These are phyloP conservation scores for Jaculus jaculus DNA, from an alignment of 2,113 vertebrate species.

Conservation along the genomic window DNA sequence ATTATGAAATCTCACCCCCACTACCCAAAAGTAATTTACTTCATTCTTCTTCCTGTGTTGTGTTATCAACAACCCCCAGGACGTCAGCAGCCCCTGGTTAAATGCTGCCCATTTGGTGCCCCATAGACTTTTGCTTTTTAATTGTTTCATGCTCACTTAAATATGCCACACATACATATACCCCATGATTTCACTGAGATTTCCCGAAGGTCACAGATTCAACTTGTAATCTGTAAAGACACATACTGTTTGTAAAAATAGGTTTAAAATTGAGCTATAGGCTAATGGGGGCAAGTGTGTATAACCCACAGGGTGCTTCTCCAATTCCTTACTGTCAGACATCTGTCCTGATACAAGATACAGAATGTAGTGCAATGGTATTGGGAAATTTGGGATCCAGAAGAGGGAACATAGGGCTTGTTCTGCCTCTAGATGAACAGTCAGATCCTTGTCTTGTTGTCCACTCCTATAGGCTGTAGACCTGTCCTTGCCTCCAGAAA, in stretches of 20 bases:
- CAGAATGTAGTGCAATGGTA: not conserved
- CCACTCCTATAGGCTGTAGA: not conserved
- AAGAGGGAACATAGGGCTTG: not conserved
- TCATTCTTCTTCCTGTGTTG: slow-evolving; percentile 60
- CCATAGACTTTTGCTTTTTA: slow-evolving; percentile 9
- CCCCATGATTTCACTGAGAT: not conserved
- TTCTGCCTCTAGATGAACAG: not conserved
- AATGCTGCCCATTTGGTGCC: slow-evolving; percentile 47
- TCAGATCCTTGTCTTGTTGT: not conserved
- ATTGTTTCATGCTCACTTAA: slow-evolving; percentile 37
- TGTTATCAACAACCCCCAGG: slow-evolving; percentile 43
- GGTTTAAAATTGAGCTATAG: not conserved
- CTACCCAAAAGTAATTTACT: slow-evolving; percentile 59
- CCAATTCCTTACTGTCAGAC: not conserved
- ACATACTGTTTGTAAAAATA: not conserved
- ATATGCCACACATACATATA: not conserved
- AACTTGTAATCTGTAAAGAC: not conserved
- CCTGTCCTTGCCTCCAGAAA: not conserved
- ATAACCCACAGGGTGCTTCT: not conserved
- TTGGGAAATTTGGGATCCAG: not conserved
- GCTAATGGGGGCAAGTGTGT: not conserved
- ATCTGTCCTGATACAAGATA: not conserved
- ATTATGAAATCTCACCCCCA: not conserved
- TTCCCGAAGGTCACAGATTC: not conserved
- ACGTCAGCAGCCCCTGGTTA: slow-evolving; percentile 45